Evolutionary conservation across 2,888 invertebrate species (phyloP).

Genomic region (Timandra comae): DNA sequence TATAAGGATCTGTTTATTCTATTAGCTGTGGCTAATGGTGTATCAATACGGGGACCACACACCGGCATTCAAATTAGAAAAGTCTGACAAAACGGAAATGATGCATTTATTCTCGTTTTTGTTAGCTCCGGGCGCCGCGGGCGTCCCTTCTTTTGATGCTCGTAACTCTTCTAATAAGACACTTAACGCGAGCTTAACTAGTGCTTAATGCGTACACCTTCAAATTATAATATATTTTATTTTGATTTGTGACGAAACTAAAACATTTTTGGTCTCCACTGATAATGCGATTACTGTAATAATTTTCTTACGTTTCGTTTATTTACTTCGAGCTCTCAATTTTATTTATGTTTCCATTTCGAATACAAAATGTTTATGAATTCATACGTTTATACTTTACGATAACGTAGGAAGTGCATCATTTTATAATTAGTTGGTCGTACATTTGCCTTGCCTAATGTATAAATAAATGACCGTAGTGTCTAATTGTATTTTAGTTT

Average conservation of each 20-base stretch:
- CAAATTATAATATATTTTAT: slow-evolving; percentile 53
- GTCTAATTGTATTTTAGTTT: too few relatives aligned
- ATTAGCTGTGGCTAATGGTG: slow-evolving; percentile 49
- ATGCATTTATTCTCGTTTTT: slow-evolving; percentile 60
- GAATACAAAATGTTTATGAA: slow-evolving; percentile 18
- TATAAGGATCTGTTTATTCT: slow-evolving; percentile 39
- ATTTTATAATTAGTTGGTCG: too few relatives aligned
- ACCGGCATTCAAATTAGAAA: slow-evolving; percentile 64
- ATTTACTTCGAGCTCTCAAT: slow-evolving; percentile 25
- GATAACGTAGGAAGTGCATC: too few relatives aligned
- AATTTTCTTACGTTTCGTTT: slow-evolving; percentile 35
- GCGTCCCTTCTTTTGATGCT: slow-evolving; percentile 59
- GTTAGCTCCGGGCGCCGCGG: slow-evolving; percentile 56
- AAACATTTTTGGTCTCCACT: slow-evolving; percentile 41
- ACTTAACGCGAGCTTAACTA: slow-evolving; percentile 62
- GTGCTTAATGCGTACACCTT: slow-evolving; percentile 58
- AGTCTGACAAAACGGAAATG: slow-evolving; percentile 65
- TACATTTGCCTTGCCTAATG: too few relatives aligned
- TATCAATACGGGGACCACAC: slow-evolving; percentile 58
- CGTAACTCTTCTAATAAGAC: slow-evolving; percentile 70
- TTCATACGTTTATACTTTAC: too few relatives aligned
- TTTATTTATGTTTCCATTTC: slow-evolving; percentile 21
- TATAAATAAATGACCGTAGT: too few relatives aligned
- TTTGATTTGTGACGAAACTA: slow-evolving; percentile 60
- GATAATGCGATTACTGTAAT: slow-evolving; percentile 52